Evolutionary conservation across 2,888 invertebrate species (phyloP).

Genomic region (Heliothis peltigera): DNA sequence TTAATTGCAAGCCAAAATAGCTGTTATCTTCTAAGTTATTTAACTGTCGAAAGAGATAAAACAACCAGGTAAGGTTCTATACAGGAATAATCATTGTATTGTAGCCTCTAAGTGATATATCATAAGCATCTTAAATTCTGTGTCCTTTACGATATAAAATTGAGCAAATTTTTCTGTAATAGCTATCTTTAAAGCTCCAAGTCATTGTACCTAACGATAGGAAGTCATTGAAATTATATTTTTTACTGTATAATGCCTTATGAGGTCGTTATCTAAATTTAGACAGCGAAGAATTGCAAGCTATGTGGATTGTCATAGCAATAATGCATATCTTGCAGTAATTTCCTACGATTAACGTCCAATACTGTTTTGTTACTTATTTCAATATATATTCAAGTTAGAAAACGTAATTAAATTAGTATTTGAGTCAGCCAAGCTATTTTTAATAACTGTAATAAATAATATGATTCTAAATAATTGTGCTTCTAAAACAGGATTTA

Average conservation of each 20-base stretch:
- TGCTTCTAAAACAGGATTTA: too few relatives aligned
- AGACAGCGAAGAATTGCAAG: background rate
- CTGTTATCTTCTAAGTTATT: slow-evolving; percentile 31
- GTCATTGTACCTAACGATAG: background rate
- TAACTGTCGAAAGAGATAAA: slow-evolving; percentile 23
- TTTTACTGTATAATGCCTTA: background rate
- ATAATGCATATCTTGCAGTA: background rate
- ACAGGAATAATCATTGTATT: slow-evolving; percentile 15
- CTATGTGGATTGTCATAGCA: background rate
- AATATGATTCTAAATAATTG: too few relatives aligned
- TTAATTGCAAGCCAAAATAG: slow-evolving; percentile 35
- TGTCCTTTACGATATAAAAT: slow-evolving; percentile 15
- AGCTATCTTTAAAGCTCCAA: background rate
- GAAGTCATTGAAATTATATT: background rate
- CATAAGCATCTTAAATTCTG: slow-evolving; percentile 8
- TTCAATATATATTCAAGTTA: too few relatives aligned
- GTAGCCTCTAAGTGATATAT: slow-evolving; percentile 11
- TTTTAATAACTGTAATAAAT: too few relatives aligned
- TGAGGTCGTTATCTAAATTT: background rate
- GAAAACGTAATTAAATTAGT: too few relatives aligned
- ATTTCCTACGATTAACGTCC: too few relatives aligned
- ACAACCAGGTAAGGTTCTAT: slow-evolving; percentile 39
- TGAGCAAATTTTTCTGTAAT: slow-evolving; percentile 6
- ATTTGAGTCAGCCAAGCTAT: too few relatives aligned
- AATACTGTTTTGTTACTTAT: too few relatives aligned